Evolutionary conservation across 2,888 invertebrate genomes (phyloP).

Genomic region (Hypomecis punctinalis): DNA sequence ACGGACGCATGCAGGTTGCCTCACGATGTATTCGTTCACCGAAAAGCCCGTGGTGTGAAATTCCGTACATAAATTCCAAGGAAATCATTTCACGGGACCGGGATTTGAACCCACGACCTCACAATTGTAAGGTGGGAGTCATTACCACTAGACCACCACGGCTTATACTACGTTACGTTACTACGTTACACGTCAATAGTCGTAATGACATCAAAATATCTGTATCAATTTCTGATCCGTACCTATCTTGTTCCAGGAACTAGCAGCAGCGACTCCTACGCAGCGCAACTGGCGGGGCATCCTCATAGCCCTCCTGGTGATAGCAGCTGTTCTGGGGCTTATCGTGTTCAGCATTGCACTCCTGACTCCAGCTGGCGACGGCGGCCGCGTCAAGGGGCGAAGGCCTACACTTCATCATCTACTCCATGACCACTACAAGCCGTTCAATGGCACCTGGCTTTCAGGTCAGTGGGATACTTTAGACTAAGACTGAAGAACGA

Average conservation of each 20-base stretch:
- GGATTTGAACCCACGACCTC: no score
- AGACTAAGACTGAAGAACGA: neutral
- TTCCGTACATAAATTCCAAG: no score
- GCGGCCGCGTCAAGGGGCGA: constrained; percentile 87
- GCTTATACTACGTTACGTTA: no score
- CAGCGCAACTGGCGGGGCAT: constrained; percentile 98
- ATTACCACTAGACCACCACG: no score
- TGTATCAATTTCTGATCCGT: neutral
- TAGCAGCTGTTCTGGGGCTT: constrained; percentile 93
- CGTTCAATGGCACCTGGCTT: constrained; percentile 89
- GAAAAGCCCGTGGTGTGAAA: no score
- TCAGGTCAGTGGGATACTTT: constrained; percentile 58
- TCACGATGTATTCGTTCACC: no score
- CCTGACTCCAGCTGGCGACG: constrained; percentile 92
- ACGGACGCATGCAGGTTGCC: no score
- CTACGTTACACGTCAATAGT: no score
- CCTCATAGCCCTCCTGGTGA: constrained; percentile 95
- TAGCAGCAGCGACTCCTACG: constrained; percentile 94
- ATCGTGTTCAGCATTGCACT: constrained; percentile 96
- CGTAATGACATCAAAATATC: no score
- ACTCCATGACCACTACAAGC: constrained; percentile 83
- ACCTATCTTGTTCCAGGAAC: constrained; percentile 87
- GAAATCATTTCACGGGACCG: no score
- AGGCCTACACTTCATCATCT: constrained; percentile 89
- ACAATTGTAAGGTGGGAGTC: no score